phyloP scores from a whole-genome alignment of 2,113 vertebrate species.

The Nansenia antarctica region DNA sequence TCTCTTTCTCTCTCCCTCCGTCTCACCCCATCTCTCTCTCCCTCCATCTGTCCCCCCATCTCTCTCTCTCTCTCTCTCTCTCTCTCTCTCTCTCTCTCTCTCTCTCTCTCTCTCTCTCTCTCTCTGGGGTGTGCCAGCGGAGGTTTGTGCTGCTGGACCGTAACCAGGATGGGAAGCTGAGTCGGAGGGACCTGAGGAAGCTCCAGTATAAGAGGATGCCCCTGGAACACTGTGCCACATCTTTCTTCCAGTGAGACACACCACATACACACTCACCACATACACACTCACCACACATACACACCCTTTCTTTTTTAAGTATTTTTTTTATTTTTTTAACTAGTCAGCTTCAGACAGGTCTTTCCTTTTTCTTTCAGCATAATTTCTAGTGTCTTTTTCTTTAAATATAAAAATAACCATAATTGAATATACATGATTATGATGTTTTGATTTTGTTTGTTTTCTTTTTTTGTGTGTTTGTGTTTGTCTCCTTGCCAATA shows the following conservation, averaged over 20 bases:
- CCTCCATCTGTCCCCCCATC: neutral
- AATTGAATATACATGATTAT: no score
- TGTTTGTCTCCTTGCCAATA: no score
- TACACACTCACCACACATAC: constrained; percentile 10
- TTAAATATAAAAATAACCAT: no score
- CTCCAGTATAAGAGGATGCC: constrained; percentile 65
- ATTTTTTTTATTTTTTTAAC: neutral
- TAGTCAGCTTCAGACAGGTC: no score
- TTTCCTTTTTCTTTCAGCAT: no score
- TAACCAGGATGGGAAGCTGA: constrained; percentile 65
- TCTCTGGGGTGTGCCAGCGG: constrained; percentile 31
- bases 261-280: neutral
- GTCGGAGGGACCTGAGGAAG: constrained; percentile 66
- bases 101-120: no score
- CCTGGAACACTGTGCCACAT: constrained; percentile 51
- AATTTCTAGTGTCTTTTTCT: no score
- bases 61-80: no score
- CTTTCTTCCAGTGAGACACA: constrained; percentile 56
- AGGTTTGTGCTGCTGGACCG: constrained; percentile 52
- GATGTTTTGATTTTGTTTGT: no score
- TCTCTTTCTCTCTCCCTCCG: neutral
- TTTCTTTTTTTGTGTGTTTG: no score
- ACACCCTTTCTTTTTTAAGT: neutral
- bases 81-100: no score
- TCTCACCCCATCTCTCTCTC: neutral